phyloP scores from a whole-genome alignment of 2,888 invertebrate genomes.

The Endotricha flammealis region DNA sequence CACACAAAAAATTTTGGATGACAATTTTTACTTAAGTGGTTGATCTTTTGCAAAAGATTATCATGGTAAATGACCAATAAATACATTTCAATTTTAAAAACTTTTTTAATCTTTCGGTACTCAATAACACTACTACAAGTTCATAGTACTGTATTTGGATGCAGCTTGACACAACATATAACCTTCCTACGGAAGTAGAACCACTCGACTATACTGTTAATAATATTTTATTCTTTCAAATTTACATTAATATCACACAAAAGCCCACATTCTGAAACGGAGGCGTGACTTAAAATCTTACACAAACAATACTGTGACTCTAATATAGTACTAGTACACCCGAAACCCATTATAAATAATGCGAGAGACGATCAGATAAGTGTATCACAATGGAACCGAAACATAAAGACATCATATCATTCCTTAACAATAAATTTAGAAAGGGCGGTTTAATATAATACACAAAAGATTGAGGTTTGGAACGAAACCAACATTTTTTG shows the following conservation, averaged over 20 bases:
- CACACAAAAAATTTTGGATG: background rate
- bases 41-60: too few species aligned
- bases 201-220: too few species aligned
- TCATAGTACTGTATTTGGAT: too few species aligned
- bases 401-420: constrained; percentile 77
- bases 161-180: too few species aligned
- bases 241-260: too few species aligned
- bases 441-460: constrained; percentile 65
- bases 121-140: too few species aligned
- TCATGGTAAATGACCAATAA: too few species aligned
- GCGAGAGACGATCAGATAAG: constrained; percentile 71
- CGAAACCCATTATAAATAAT: constrained; percentile 57
- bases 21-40: too few species aligned
- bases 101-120: too few species aligned
- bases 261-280: background rate
- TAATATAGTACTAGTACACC: constrained; percentile 36
- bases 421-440: constrained; percentile 70
- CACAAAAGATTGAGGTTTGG: constrained; percentile 64
- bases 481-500: constrained; percentile 53
- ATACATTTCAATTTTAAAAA: too few species aligned
- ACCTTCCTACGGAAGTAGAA: too few species aligned
- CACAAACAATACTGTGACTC: constrained; percentile 24
- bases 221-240: too few species aligned
- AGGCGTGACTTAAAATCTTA: constrained; percentile 5
- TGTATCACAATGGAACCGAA: constrained; percentile 61